Evolutionary conservation across 1,140 invertebrate species (phyloP).

Genomic region (Dysdera silvatica): DNA sequence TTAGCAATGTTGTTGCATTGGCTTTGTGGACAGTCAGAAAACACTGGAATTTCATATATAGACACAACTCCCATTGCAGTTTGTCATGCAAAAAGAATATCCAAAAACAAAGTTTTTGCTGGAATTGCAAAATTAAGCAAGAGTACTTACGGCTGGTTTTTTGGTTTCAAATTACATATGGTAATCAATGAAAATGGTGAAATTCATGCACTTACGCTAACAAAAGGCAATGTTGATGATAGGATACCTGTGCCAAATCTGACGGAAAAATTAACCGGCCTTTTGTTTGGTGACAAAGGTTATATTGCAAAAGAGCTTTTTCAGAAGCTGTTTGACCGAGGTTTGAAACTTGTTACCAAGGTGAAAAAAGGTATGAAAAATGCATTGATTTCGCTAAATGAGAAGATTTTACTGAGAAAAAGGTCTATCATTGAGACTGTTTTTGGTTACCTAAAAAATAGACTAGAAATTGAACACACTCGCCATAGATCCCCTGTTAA

Average conservation of each 20-base stretch:
- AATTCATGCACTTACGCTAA: slow-evolving; percentile 10
- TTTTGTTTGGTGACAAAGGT: not conserved
- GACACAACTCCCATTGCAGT: not conserved
- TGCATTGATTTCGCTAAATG: slow-evolving; percentile 1
- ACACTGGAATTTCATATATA: not conserved
- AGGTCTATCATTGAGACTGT: slow-evolving; percentile 12
- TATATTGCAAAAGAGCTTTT: not conserved
- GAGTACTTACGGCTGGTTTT: slow-evolving; percentile 15
- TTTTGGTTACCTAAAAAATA: slow-evolving; percentile 15
- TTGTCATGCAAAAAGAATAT: not conserved
- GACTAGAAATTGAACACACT: slow-evolving; percentile 7
- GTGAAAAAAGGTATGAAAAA: not conserved
- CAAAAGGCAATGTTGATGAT: not conserved
- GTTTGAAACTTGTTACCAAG: slow-evolving; percentile 7
- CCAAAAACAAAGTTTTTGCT: not conserved
- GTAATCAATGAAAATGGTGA: slow-evolving; percentile 19
- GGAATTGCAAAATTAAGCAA: slow-evolving; percentile 2
- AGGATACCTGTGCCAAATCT: not conserved
- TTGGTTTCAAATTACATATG: slow-evolving; percentile 18
- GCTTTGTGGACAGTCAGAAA: slow-evolving; percentile 1
- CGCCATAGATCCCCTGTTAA: slow-evolving; percentile 4
- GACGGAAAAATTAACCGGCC: slow-evolving; percentile 2
- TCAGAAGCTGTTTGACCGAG: not conserved
- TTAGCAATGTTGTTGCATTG: slow-evolving; percentile 8
- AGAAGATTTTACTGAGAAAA: slow-evolving; percentile 17